Conservation (phyloP, 2,113 vertebrate genomes). For the Myrmophylax atrothorax region DNA sequence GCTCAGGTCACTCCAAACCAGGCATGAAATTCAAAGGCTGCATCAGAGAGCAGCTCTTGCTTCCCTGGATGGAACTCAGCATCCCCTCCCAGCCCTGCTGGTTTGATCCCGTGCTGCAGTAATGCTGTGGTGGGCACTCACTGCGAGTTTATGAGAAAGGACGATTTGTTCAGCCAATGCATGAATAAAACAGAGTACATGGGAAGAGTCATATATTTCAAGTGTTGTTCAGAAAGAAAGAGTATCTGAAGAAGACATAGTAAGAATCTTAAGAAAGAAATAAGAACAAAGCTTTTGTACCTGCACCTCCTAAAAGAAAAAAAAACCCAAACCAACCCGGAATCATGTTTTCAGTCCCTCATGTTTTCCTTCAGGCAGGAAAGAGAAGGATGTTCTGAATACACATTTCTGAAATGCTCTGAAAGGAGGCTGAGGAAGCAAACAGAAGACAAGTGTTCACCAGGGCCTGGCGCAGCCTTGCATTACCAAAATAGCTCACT, state of each 20-base stretch:
- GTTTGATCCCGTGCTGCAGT: not conserved
- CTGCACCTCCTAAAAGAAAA: not conserved
- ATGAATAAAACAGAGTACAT: not conserved
- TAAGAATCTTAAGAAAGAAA: not conserved
- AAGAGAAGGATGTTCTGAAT: not conserved
- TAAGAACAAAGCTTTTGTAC: not conserved
- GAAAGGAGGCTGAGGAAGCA: not conserved
- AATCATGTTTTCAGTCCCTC: constrained; percentile 27
- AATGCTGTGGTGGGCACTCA: not conserved
- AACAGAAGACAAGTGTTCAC: not conserved
- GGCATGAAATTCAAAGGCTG: not conserved
- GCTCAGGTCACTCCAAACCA: not conserved
- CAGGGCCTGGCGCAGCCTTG: not conserved
- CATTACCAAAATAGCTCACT: not conserved
- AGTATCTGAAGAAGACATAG: not conserved
- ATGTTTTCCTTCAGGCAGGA: not conserved
- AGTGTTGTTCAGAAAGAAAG: not conserved
- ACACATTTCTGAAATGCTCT: constrained; percentile 26
- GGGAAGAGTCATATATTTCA: not conserved
- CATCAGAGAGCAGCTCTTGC: not conserved
- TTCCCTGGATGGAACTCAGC: not conserved
- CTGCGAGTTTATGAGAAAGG: not conserved
- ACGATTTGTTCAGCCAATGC: constrained; percentile 15
- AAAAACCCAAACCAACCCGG: not conserved
- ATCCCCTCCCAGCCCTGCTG: not conserved